These are phyloP conservation scores for Polypterus bichir DNA, from an alignment of 2,113 vertebrate genomes.

Conservation along the genomic window DNA sequence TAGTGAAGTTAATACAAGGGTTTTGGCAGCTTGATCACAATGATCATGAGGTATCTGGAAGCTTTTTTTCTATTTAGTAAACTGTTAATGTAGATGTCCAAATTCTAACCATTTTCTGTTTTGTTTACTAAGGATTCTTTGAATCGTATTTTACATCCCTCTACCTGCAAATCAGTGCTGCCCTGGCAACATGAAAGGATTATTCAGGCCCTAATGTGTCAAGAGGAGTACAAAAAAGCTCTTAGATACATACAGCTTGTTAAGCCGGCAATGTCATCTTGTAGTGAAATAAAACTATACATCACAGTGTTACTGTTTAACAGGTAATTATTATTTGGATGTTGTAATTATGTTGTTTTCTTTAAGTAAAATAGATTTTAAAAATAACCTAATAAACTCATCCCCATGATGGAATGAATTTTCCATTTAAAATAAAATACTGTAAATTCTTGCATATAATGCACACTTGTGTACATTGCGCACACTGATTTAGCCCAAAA, in stretches of 20 bases:
- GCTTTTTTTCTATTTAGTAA: not conserved
- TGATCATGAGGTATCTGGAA: slow-evolving; percentile 68
- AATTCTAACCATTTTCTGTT: not conserved
- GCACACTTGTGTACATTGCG: no score
- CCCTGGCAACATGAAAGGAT: slow-evolving; percentile 77
- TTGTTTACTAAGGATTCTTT: slow-evolving; percentile 57
- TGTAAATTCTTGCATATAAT: no score
- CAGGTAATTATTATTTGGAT: slow-evolving; percentile 44
- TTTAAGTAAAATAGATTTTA: no score
- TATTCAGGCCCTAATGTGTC: slow-evolving; percentile 76
- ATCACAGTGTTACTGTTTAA: slow-evolving; percentile 81
- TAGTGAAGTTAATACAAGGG: slow-evolving; percentile 80
- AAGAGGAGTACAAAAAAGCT: slow-evolving; percentile 66
- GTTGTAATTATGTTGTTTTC: no score
- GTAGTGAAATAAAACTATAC: slow-evolving; percentile 59
- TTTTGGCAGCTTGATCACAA: slow-evolving; percentile 89
- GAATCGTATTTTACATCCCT: slow-evolving; percentile 76
- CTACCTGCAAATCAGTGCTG: slow-evolving; percentile 58
- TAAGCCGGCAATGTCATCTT: slow-evolving; percentile 58
- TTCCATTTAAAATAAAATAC: no score
- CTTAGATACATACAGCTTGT: slow-evolving; percentile 74
- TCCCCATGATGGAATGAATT: no score
- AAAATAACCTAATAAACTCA: no score
- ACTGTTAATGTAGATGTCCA: not conserved
- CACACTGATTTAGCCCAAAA: no score